Evolutionary conservation across 2,113 vertebrate species (phyloP), one percentile per base, ranked within the genome.

Genomic region (Bettongia penicillata): DNA sequence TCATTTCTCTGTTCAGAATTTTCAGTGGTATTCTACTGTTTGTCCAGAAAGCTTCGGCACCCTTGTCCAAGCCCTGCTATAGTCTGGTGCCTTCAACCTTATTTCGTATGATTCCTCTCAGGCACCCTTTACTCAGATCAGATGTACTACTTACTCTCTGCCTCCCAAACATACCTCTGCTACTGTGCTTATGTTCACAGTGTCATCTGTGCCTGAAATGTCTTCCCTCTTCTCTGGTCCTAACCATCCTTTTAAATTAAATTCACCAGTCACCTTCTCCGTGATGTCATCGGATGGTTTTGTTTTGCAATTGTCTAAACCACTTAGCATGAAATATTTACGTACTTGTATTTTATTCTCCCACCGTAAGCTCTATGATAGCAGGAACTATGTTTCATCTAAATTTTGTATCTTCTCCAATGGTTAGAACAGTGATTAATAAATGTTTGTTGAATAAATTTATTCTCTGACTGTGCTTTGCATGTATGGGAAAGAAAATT

Each of bases 141-240:
- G 37, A 77, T 77, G 14, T 19, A 5, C 31, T n/a, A 0, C 14
- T 6, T n/a, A 0, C 14, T 6, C 0, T n/a, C 14, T 77, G 37
- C 37, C 19, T 1, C 14, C 61, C n/a, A 14, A n/a, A 68, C 61
- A 68, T 68, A 16, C 1, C 31, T n/a, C 26, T 12, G 16, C 14
- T 68, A 16, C 31, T 57, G 55, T 55, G 8, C 3, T 37, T 68
- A 31, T 68, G 57, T 68, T 68, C 61, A 31, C 2, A 37, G 11
- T 37, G 61, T 68, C 61, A 14, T 68, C 31, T 68, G 11, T 77
- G 14, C 14, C 61, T n/a, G 31, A 77, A 77, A 77, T 68, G 14
- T n/a, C 61, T 77, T 68, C 61, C 37, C 12, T 77, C 37, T 68
- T 68, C 28, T 68, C 11, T 37, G 14, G 37, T n/a, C 61, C 37